phyloP scores from a whole-genome alignment of 2,888 invertebrate genomes.

The Tipula helvola region DNA sequence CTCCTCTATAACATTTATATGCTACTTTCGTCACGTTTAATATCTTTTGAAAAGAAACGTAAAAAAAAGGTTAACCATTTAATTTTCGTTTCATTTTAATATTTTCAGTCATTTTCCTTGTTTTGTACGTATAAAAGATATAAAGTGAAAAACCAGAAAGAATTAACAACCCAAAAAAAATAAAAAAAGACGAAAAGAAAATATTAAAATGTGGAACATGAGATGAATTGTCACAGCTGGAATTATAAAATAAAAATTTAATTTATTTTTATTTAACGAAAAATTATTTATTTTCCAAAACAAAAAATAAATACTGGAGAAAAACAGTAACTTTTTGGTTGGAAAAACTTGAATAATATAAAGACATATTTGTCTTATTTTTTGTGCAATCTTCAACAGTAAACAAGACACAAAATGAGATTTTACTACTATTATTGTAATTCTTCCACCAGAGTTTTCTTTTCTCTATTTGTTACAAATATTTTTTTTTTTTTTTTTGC shows the following conservation, averaged over 20 bases:
- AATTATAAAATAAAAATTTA: background rate
- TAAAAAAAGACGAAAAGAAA: background rate
- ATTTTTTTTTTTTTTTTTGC: background rate
- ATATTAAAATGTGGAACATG: background rate
- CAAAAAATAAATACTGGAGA: background rate
- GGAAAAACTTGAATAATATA: background rate
- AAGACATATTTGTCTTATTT: background rate
- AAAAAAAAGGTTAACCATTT: background rate
- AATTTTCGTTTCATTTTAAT: background rate
- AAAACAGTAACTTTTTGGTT: background rate
- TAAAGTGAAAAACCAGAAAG: background rate
- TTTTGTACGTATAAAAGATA: background rate
- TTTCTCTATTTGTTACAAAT: background rate
- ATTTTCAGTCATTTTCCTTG: background rate
- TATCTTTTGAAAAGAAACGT: background rate
- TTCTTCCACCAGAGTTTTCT: background rate
- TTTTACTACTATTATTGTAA: background rate
- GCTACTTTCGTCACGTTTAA: background rate
- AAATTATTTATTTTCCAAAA: background rate
- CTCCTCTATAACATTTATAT: background rate
- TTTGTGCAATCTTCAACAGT: background rate
- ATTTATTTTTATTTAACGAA: background rate
- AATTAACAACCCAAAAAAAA: background rate
- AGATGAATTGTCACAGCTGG: constrained; percentile 4
- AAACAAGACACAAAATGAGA: background rate